Base-by-base conservation (phyloP, 2,113 vertebrate species). In the Semnornis frantzii region DNA sequence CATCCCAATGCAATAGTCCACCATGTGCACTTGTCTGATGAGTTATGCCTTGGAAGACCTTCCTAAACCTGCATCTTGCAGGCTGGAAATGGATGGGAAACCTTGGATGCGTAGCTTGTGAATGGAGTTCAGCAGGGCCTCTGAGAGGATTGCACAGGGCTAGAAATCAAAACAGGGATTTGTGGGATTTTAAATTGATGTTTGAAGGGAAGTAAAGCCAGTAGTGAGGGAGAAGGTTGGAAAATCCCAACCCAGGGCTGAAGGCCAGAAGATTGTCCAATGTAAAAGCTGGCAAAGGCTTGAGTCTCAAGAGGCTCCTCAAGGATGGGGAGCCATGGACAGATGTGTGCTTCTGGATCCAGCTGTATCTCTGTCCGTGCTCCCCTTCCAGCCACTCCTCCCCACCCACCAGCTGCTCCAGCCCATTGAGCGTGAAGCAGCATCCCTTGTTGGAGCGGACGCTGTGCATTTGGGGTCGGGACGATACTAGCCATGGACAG, bases 351-450 rank as follows among this genome's bases (percentile, higher is more conserved):
- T 94, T 46, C 78, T 15, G 21, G 33, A 94, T 87, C 82, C 94
- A 95, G 90, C 85, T 95, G 82, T 95, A 92, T 64, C 75, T 87
- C 85, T 91, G 93, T 82, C 70, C 1, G 0, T 31, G 52, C 58
- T 96, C 37, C 48, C 58, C 62, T 28, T 85, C 52, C 82, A 83
- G 54, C 19, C 3, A 1, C 54, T 91, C 21, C 75, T 90, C 62
- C 57, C 69, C 62, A 80, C 28, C 60, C 69, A 37, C 3, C 71
- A 91, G 87, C 92, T 91, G 82, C 78, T 92, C 78, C 90, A 82
- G 20, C 66, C 85, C 24, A 2, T 77, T 34, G 37, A 80, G 4
- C 52, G 64, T 0, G 1, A 59, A 64, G 71, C 80, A 92, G 27
- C 82, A 7, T 76, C 1, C 0, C 57, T 57, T 1, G 0, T 10